Base-by-base conservation (phyloP, 2,797 vertebrate genomes). In the Danio tinwini region DNA sequence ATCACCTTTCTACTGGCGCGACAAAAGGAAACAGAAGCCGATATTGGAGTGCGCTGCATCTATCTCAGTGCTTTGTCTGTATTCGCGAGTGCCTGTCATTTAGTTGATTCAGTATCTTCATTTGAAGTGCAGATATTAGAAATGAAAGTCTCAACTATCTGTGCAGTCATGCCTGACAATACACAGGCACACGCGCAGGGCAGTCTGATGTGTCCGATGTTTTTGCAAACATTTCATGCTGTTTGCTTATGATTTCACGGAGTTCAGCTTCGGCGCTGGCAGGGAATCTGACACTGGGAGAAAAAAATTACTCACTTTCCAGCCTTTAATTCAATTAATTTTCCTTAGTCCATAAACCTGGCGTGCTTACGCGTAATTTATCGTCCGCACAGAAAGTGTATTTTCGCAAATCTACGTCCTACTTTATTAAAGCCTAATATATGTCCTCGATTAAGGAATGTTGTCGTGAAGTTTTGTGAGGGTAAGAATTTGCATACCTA, bases 401-500 rank as follows among this genome's bases (percentile, higher is more conserved):
- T 84, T 87, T 87, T 81, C 69, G 79, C 79, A 68, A 70, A 82
- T 86, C 73, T 83, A 79, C 69, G 83, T 89, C 71, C 76, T 86
- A 81, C 90, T 90, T 88, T 88, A 88, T 90, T 88, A 87, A 87
- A 87, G 81, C 81, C 87, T 91, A 89, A 91, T 92, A 88, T 85
- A 87, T 84, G 83, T 74, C 85, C 87, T 88, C 84, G 81, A 87
- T 86, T 85, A 81, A 87, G 86, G 73, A 86, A 74, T 50, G 74
- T 90, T 88, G 76, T 81, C 69, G 75, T 81, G 81, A 87, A 91
- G 91, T 91, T 85, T 65, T 87, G 83, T 84, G 81, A 19, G 79
- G 83, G 55, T 80, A 76, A 62, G 86, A 78, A 82, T 95, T 93
- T 94, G 93, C 96, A 94, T 98, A 99, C 98, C 98, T 99, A 94